Evolutionary conservation across 2,797 vertebrate species (phyloP).

Genomic region (Chelmon rostratus): DNA sequence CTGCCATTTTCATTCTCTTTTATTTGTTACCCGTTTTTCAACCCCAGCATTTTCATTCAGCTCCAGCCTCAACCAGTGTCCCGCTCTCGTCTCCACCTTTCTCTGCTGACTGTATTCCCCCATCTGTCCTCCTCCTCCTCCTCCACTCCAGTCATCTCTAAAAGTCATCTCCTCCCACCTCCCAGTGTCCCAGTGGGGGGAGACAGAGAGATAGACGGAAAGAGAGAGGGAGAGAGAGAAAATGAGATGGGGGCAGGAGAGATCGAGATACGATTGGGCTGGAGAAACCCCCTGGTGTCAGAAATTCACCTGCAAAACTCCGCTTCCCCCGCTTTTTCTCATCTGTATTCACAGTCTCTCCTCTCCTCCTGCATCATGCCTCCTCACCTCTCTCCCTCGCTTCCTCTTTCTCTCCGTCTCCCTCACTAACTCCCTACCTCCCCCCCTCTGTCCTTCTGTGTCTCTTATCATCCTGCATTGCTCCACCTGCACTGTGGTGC

Average conservation of each 20-base stretch:
- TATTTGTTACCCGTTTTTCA: conserved; percentile 42
- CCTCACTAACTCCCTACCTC: conserved; percentile 51
- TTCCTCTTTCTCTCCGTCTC: conserved; percentile 28
- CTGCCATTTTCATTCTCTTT: conserved; percentile 40
- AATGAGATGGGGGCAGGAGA: conserved; percentile 58
- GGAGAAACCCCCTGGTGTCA: conserved; percentile 83
- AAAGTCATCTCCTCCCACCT: conserved; percentile 81
- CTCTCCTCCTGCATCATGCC: conserved; percentile 75
- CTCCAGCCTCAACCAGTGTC: conserved; percentile 47
- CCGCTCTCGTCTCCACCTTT: conserved; percentile 52
- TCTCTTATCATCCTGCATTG: conserved; percentile 81
- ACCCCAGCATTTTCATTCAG: conserved; percentile 46
- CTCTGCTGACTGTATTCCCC: conserved; percentile 70
- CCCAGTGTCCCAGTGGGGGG: conserved; percentile 60
- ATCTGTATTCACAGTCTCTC: conserved; percentile 84
- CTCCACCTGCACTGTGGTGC: conserved; percentile 84
- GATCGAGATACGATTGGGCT: conserved; percentile 74
- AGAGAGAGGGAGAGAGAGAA: conserved; percentile 37
- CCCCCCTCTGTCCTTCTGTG: conserved; percentile 71
- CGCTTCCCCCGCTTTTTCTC: conserved; percentile 80
- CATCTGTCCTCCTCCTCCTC: conserved; percentile 70
- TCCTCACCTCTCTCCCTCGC: conserved; percentile 61
- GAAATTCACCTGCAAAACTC: conserved; percentile 85
- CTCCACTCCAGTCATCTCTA: conserved; percentile 72
- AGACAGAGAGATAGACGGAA: conserved; percentile 34